These are phyloP conservation scores for Pomatostomus ruficeps DNA, from an alignment of 2,113 vertebrate genomes.

Conservation along the genomic window DNA sequence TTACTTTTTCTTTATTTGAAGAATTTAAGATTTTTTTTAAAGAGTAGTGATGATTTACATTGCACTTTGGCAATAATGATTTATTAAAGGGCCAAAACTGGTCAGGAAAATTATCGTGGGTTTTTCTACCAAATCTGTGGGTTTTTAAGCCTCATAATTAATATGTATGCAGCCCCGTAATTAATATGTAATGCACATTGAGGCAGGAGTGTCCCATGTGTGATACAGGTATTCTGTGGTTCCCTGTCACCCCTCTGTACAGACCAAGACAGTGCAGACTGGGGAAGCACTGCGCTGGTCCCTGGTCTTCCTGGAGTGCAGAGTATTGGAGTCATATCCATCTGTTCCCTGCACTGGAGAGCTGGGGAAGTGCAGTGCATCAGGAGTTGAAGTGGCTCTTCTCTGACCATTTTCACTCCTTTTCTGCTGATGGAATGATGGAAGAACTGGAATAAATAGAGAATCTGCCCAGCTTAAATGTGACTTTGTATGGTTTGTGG, in stretches of 20 bases:
- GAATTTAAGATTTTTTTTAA: background rate
- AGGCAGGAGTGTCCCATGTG: background rate
- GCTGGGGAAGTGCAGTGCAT: background rate
- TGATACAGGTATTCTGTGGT: background rate
- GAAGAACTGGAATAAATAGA: background rate
- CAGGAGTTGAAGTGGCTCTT: background rate
- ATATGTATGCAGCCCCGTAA: background rate
- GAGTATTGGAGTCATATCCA: fast-evolving
- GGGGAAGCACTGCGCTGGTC: fast-evolving
- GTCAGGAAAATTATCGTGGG: background rate
- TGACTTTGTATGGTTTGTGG: background rate
- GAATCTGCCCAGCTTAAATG: background rate
- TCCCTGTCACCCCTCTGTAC: background rate
- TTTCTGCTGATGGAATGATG: background rate
- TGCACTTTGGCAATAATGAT: background rate
- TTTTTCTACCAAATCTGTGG: background rate
- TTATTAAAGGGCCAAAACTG: background rate
- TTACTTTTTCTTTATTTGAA: background rate
- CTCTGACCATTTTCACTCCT: background rate
- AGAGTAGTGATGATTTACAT: background rate
- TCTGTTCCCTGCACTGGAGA: fast-evolving
- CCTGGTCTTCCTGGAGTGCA: background rate
- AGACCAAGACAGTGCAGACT: background rate
- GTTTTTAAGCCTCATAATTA: background rate
- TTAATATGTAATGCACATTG: background rate